Evolutionary conservation across 2,797 vertebrate genomes (phyloP).

Genomic region (Poecilia velifera): DNA sequence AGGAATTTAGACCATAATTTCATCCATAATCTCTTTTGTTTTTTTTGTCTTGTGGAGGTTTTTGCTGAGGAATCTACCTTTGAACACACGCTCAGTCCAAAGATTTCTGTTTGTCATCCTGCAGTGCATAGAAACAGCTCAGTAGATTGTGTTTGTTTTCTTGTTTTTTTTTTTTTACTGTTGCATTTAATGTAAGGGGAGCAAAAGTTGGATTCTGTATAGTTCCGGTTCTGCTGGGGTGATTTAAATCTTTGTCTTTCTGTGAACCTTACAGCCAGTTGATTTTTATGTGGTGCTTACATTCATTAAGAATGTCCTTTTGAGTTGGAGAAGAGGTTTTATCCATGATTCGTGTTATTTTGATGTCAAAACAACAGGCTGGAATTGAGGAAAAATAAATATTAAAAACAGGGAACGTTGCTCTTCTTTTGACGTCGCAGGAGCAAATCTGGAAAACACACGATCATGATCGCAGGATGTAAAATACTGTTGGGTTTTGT

Average conservation of each 20-base stretch:
- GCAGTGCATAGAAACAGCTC: constrained; percentile 70
- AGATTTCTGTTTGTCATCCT: constrained; percentile 77
- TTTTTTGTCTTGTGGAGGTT: constrained; percentile 58
- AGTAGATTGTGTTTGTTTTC: constrained; percentile 63
- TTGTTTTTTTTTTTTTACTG: constrained; percentile 53
- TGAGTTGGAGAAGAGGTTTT: constrained; percentile 48
- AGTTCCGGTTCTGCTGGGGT: constrained; percentile 70
- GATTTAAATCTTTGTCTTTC: constrained; percentile 53
- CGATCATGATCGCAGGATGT: constrained; percentile 81
- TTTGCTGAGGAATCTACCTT: constrained; percentile 66
- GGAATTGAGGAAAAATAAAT: constrained; percentile 54
- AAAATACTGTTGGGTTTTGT: constrained; percentile 82
- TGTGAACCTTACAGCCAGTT: constrained; percentile 68
- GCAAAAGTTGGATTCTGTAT: constrained; percentile 65
- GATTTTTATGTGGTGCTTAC: constrained; percentile 63
- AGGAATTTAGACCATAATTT: constrained; percentile 26
- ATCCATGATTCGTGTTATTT: constrained; percentile 63
- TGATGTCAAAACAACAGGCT: constrained; percentile 53
- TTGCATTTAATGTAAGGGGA: constrained; percentile 70
- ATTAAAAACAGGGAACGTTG: constrained; percentile 41
- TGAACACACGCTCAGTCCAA: constrained; percentile 78
- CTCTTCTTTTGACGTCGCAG: constrained; percentile 55
- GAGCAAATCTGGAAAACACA: constrained; percentile 66
- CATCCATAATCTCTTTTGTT: constrained; percentile 15
- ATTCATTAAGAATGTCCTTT: constrained; percentile 62